Percentiles rank a stretch among this genome's conserved stretches.
These are phyloP conservation scores for Drosophila tanythrix DNA, from an alignment of 2,888 invertebrate species.

Conservation along the genomic window DNA sequence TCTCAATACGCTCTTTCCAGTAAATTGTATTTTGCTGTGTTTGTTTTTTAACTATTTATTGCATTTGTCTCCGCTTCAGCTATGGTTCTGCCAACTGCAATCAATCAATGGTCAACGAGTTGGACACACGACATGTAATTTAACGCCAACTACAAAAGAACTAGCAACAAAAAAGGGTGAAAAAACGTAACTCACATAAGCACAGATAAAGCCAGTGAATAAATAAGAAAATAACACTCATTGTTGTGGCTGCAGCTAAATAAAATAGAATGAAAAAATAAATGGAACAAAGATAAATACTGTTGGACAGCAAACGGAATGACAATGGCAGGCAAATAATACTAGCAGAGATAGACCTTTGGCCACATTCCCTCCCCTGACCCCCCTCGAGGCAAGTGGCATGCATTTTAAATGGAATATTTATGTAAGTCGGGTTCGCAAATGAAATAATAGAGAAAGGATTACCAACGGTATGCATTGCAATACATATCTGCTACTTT, in stretches of 20 bases:
- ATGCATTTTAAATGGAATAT: conserved; percentile 78
- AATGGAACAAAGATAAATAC: conserved; percentile 53
- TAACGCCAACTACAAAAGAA: conserved; percentile 57
- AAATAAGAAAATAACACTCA: conserved; percentile 44
- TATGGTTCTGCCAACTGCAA: conserved; percentile 44
- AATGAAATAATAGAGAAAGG: conserved; percentile 79
- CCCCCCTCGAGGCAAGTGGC: conserved; percentile 12
- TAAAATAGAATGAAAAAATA: conserved; percentile 34
- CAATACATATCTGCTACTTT: conserved; percentile 63
- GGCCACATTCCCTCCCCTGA: conserved; percentile 13
- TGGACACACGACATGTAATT: conserved; percentile 68
- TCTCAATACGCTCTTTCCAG: conserved; percentile 5
- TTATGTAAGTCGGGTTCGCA: conserved; percentile 67
- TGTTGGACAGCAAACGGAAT: conserved; percentile 32
- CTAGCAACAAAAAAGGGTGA: conserved; percentile 17
- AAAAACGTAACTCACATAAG: conserved; percentile 26
- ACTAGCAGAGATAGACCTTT: conserved; percentile 34
- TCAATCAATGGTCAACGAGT: conserved; percentile 71
- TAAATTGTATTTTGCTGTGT: conserved; percentile 3
- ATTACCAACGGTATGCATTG: conserved; percentile 57
- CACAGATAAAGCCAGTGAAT: conserved; percentile 44
- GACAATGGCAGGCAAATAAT: conserved; percentile 50
- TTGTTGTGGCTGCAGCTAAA: conserved; percentile 42
- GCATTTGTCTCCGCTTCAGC: conserved; percentile 10
- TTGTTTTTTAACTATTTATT: conserved; percentile 45